A percentile compares a stretch with the other conserved stretches of the same genome.
Evolutionary conservation across 2,797 vertebrate genomes (phyloP).

Genomic region (Dendrocincla tyrannina): DNA sequence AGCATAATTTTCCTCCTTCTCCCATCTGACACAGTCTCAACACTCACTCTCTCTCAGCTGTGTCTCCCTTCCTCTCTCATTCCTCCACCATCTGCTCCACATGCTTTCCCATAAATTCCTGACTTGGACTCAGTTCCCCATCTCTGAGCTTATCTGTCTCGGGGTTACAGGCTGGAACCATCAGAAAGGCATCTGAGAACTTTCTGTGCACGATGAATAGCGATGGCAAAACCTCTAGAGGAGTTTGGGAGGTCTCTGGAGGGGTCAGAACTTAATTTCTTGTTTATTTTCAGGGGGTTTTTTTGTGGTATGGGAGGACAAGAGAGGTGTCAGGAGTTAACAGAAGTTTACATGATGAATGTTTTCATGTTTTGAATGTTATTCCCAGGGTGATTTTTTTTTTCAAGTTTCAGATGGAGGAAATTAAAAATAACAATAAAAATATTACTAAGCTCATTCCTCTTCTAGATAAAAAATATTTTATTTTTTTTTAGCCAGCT

Average conservation of each 20-base stretch:
- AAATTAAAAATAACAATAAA: conserved; percentile 1
- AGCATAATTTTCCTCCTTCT: conserved; percentile 56
- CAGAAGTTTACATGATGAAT: conserved; percentile 16
- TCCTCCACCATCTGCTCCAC: conserved; percentile 59
- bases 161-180: conserved; percentile 33
- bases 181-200: conserved; percentile 36
- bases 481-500: accelerated
- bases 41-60: conserved; percentile 56
- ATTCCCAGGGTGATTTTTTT: neutral
- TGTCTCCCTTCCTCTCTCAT: conserved; percentile 62
- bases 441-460: neutral
- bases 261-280: conserved; percentile 20
- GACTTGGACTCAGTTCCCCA: neutral
- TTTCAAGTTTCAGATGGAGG: neutral
- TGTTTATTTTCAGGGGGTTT: conserved; percentile 16
- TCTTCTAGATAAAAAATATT: neutral
- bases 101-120: conserved; percentile 61
- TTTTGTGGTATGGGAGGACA: conserved; percentile 29
- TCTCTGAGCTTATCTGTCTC: conserved; percentile 42
- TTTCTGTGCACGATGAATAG: neutral
- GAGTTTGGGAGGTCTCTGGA: neutral
- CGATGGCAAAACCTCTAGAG: neutral
- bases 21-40: conserved; percentile 65
- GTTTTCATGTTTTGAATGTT: neutral
- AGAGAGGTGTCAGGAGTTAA: conserved; percentile 33